Evolutionary conservation across 2,113 vertebrate genomes (phyloP), one percentile per base, ranked within the genome.

Genomic region (Mirza zaza): DNA sequence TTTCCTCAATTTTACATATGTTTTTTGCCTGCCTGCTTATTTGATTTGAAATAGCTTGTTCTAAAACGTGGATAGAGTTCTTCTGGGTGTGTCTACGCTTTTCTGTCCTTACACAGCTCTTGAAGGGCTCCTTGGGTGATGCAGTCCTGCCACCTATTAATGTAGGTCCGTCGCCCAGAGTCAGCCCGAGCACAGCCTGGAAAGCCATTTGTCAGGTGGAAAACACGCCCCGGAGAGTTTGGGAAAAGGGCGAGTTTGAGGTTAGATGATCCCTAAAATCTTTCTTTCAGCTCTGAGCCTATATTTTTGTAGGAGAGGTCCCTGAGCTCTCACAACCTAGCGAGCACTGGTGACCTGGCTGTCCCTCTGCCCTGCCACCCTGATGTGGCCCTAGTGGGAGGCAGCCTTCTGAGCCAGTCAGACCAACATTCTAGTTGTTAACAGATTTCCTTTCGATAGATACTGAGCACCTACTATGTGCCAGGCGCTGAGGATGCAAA

Each of bases 351-450:
- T 2, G 5, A 20, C 4, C 10, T 6, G 23, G 13, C 12, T 25
- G 61, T 29, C 25, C 61, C 61, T 63, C 2, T 25, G 3, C 27
- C 2, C 63, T 34, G 36, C 34, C 14, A 14, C 14, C 25, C 80
- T 8, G 17, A 17, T 4, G 36, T 57, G 9, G 34, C 0, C 20
- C 13, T 12, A 2, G 18, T 2, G 11, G 2, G 17, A 3, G 4
- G 5, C 15, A 18, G 8, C 10, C 29, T 13, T 86, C 36, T 32
- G n/a, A n/a, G 18, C 32, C 21, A 8, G 9, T 29, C 34, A 32
- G 8, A 14, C 20, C 32, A 20, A 8, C 8, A 6, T 32, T 61
- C 71, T 55, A 23, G 20, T 34, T 55, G 20, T 34, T 55, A 39
- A 7, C 39, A 32, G 1, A 23, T 3, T 32, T 63, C 88, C n/a